Evolutionary conservation across 2,113 vertebrate species (phyloP), one percentile per base, ranked within the genome.

Genomic region (Catharus minimus): DNA sequence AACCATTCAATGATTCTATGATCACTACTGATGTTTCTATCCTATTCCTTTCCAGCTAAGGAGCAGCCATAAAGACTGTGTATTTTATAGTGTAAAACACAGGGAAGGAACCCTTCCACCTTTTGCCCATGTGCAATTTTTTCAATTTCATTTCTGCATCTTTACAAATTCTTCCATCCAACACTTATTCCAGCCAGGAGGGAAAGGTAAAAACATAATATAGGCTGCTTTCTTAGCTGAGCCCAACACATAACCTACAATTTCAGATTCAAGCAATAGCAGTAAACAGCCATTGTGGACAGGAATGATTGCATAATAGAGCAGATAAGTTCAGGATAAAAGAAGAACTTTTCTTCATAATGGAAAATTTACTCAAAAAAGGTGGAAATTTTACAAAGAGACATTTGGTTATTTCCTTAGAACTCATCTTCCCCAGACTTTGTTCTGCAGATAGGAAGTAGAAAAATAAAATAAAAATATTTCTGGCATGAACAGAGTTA

Each of bases 391-490:
- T 94, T 83, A 86, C 65, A 72, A 53, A 66, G 28, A 84, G 69
- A 89, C 32, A 46, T 68, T 76, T 92, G 77, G 62, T 89, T 89
- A 66, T 67, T 79, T 89, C 61, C 78, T 80, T 81, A 92, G 62
- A 78, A 88, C 38, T 90, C 61, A 55, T 94, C 78, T 41, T 94
- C 39, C 74, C 43, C 67, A 74, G 60, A 50, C 74, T 92, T 86
- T 92, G 61, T 66, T 83, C 72, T 92, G 55, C 11, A 3, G 82
- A 91, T 73, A 91, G 76, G 79, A 96, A 93, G 87, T 84, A 96
- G 68, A 85, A 93, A 96, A 97, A 92, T 95, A 87, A 97, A 95
- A 89, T 58, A 52, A 96, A 96, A 96, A 88, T 91, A 95, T 95
- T 94, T 94, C 96, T 97, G 95, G 93, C 95, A 95, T 93, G 79